A percentile compares a stretch with the other conserved stretches of the same genome.
Conservation (phyloP, 2,888 invertebrate species). For the Drosophila algonquin region DNA sequence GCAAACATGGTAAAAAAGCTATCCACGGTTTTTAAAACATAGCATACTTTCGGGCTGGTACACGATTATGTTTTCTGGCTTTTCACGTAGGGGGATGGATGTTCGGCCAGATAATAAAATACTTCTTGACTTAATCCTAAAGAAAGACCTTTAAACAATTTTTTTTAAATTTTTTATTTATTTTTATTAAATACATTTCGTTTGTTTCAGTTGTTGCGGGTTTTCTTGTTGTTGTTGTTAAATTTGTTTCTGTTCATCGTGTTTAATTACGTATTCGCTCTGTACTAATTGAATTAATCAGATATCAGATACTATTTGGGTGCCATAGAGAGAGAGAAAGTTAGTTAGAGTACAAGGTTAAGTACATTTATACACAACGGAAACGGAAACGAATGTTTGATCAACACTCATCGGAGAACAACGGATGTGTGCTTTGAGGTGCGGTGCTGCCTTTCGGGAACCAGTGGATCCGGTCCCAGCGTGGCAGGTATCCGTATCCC, state of each 20-base stretch:
- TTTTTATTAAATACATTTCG: slow-evolving; percentile 78
- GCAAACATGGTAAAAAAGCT: too few relatives aligned
- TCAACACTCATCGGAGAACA: not conserved
- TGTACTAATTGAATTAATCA: slow-evolving; percentile 47
- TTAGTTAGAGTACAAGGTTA: slow-evolving; percentile 39
- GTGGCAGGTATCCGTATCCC: not conserved
- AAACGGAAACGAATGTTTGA: slow-evolving; percentile 23
- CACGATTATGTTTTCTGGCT: too few relatives aligned
- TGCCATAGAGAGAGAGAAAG: slow-evolving; percentile 41
- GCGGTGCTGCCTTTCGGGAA: too few relatives aligned
- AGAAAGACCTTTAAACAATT: not conserved
- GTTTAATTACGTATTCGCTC: slow-evolving; percentile 35
- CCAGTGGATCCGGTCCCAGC: too few relatives aligned
- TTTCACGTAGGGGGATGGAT: too few relatives aligned
- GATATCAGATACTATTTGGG: slow-evolving; percentile 39
- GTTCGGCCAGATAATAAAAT: too few relatives aligned
- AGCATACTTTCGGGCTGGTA: too few relatives aligned
- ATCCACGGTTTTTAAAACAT: too few relatives aligned
- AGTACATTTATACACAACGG: slow-evolving; percentile 41
- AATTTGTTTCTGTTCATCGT: slow-evolving; percentile 10
- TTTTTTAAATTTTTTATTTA: slow-evolving; percentile 52
- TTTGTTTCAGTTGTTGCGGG: slow-evolving; percentile 51
- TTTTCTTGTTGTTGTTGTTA: slow-evolving; percentile 37
- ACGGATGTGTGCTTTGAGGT: not conserved
- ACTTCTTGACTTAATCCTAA: too few relatives aligned